Conservation (phyloP, 1,140 invertebrate species). For the Polyergus mexicanus region DNA sequence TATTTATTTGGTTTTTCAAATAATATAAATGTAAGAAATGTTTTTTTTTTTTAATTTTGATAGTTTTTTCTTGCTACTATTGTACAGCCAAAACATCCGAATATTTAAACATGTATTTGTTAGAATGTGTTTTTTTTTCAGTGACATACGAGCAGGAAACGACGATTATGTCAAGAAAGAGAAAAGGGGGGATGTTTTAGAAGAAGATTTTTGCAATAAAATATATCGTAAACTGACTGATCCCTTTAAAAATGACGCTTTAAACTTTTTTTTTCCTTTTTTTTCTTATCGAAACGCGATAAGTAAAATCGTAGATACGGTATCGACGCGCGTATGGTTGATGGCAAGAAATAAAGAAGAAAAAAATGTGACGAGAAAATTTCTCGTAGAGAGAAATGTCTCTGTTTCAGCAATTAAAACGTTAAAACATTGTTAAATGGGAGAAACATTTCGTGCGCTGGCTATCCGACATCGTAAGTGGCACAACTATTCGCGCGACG, state of each 20-base stretch:
- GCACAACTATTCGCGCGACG: conserved; percentile 20
- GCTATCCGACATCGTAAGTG: conserved; percentile 2
- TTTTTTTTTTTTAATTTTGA: no score
- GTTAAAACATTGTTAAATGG: neutral
- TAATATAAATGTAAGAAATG: no score
- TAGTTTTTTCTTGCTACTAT: no score
- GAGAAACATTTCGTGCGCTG: neutral
- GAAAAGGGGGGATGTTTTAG: neutral
- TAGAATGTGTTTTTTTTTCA: neutral
- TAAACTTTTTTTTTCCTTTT: conserved; percentile 2
- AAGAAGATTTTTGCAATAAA: neutral
- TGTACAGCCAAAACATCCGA: no score
- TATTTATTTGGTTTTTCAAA: no score
- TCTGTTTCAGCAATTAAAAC: neutral
- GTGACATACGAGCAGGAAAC: neutral
- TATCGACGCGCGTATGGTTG: neutral
- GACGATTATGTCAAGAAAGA: neutral
- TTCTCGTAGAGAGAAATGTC: neutral
- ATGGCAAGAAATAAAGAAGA: neutral
- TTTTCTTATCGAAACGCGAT: conserved; percentile 43
- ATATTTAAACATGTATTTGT: neutral
- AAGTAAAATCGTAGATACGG: conserved; percentile 14
- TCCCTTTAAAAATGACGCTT: neutral
- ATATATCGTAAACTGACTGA: neutral
- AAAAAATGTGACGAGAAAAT: neutral